Evolutionary conservation across 1,140 invertebrate species (phyloP).

Genomic region (Papilio polytes): DNA sequence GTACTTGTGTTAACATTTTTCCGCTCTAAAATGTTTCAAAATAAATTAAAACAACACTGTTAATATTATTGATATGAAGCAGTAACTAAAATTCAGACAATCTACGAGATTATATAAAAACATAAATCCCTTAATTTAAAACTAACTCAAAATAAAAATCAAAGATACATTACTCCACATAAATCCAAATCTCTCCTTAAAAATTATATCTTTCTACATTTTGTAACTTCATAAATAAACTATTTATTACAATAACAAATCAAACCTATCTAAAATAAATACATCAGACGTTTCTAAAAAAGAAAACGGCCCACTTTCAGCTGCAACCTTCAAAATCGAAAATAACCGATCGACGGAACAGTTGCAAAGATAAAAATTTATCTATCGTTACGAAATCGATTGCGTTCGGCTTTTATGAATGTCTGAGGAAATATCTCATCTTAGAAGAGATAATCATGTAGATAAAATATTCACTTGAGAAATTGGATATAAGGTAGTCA

Average conservation of each 20-base stretch:
- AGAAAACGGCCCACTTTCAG: constrained; percentile 24
- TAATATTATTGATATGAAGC: too few relatives aligned
- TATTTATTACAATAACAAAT: background rate
- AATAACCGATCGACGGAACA: constrained; percentile 20
- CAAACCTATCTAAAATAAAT: constrained; percentile 11
- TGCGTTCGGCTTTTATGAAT: background rate
- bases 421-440: constrained; percentile 20
- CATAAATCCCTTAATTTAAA: too few relatives aligned
- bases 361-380: constrained; percentile 31
- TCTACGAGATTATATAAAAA: too few relatives aligned
- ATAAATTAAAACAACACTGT: too few relatives aligned
- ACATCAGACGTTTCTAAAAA: constrained; percentile 4
- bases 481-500: constrained; percentile 11
- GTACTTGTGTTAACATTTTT: too few relatives aligned
- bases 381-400: constrained; percentile 31
- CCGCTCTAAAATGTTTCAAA: too few relatives aligned
- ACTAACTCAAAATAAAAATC: too few relatives aligned
- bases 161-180: background rate
- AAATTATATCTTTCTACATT: background rate
- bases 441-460: constrained; percentile 14
- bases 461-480: background rate
- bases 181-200: background rate
- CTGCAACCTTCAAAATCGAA: constrained; percentile 35
- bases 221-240: background rate
- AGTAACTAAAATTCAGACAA: too few relatives aligned